A percentile compares a stretch with the other conserved stretches of the same genome.
Evolutionary conservation across 2,888 invertebrate species (phyloP).

Genomic region (Octodonta nipae): DNA sequence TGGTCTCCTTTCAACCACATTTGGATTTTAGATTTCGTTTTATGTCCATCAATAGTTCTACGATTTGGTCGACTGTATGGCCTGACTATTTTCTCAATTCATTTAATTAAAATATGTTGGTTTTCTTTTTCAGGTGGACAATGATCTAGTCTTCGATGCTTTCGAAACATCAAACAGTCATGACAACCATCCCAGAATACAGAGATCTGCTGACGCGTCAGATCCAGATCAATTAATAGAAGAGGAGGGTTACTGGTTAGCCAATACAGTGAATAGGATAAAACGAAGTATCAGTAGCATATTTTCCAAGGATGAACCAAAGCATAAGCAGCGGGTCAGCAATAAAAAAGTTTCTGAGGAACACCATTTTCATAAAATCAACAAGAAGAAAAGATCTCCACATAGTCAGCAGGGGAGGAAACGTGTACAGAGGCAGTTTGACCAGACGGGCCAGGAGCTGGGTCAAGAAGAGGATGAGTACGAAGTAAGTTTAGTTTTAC

Average conservation of each 20-base stretch:
- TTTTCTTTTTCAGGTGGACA: constrained; percentile 30
- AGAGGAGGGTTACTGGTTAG: constrained; percentile 15
- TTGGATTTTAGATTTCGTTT: too few species aligned
- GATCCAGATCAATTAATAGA: constrained; percentile 14
- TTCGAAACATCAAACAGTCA: constrained; percentile 25
- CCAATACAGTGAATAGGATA: constrained; percentile 31
- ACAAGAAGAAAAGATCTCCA: not conserved
- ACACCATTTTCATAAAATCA: not conserved
- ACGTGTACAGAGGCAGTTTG: not conserved
- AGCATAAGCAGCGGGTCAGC: constrained; percentile 5
- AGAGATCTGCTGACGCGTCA: too few species aligned
- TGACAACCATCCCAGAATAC: constrained; percentile 23
- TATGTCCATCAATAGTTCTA: too few species aligned
- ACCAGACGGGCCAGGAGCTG: constrained; percentile 6
- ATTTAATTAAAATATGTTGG: constrained; percentile 5
- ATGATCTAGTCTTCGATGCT: constrained; percentile 34
- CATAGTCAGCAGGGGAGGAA: too few species aligned
- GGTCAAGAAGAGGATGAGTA: constrained; percentile 10
- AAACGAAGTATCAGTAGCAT: constrained; percentile 27
- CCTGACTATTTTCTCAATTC: too few species aligned
- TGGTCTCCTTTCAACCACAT: too few species aligned
- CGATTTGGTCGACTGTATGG: too few species aligned
- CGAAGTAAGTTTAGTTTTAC: too few species aligned
- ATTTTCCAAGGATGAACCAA: constrained; percentile 17
- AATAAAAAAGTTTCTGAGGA: not conserved